Evolutionary conservation across 2,888 invertebrate species (phyloP), one percentile per base, ranked within the genome.

Genomic region (Endomychus coccineus): DNA sequence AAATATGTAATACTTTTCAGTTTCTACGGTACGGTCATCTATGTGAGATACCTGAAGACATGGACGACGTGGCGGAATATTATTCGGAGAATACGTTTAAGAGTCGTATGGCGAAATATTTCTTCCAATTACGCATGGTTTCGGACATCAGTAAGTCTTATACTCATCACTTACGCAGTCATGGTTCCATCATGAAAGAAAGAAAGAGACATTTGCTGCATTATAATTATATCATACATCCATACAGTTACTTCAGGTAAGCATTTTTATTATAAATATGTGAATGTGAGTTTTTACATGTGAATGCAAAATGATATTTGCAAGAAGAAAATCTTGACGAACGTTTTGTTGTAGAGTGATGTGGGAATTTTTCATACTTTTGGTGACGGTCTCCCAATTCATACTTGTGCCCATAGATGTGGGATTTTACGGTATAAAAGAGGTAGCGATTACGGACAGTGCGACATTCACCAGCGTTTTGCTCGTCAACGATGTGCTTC

Each of bases 131-230:
- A 3, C 29, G 39, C 6, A 39, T 30, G 10, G 54, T 55, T 4
- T 52, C 51, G 4, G 52, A 54, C 25, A 45, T 48, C 3, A 53
- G 52, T 29, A 55, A 54, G 42, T 46, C 52, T 31, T 52, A 51
- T 27, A 54, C 53, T 4, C 53, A 55, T 16, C 55, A 55, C 40
- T 29, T 59, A 38, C 43, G 57, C 36, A 59, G 58, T 36, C 54
- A 52, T 33, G 57, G 56, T 5, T 51, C 57, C 5, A 51, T 58
- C 21, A 46, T 50, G 17, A 53, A 51, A 27, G 58, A 59, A 36
- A 48, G 53, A 19, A 49, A 48, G 39, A 47, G 57, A 33, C 58
- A 59, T 38, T 40, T 58, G 11, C 25, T 35, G 24, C 40, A 51
- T 36, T 44, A 56, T 34, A 49, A 48, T 5, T 44, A 44, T 24